Conservation (phyloP, 2,113 vertebrate genomes). For the Ailurus styani region DNA sequence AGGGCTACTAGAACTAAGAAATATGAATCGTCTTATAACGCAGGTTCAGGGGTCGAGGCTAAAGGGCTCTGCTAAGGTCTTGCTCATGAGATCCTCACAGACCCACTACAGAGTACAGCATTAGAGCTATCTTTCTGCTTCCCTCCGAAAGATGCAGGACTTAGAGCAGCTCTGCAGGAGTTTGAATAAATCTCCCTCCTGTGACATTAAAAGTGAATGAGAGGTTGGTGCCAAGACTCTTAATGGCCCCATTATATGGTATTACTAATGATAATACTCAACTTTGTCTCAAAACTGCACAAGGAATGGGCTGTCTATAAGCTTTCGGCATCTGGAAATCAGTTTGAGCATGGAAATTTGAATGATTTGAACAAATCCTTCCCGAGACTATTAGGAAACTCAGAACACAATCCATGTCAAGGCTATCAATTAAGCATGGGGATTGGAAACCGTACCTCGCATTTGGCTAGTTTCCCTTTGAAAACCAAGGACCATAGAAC, state of each 20-base stretch:
- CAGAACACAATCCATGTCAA: background rate
- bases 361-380: slow-evolving; percentile 39
- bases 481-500: background rate
- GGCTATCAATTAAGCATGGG: background rate
- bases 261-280: slow-evolving; percentile 52
- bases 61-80: background rate
- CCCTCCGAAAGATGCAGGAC: background rate
- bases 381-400: slow-evolving; percentile 43
- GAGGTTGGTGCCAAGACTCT: slow-evolving; percentile 42
- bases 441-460: background rate
- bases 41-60: background rate
- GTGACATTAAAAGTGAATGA: slow-evolving; percentile 15
- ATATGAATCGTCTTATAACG: background rate
- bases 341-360: background rate
- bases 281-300: slow-evolving; percentile 30
- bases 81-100: background rate
- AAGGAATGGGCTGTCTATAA: background rate
- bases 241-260: slow-evolving; percentile 36
- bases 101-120: background rate
- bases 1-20: background rate
- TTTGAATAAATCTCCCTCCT: slow-evolving; percentile 40
- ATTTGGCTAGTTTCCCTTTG: background rate
- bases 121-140: background rate
- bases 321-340: slow-evolving; percentile 36
- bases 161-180: slow-evolving; percentile 25